Evolutionary conservation across 2,888 invertebrate species (phyloP).

Genomic region (Oligia fasciuncula): DNA sequence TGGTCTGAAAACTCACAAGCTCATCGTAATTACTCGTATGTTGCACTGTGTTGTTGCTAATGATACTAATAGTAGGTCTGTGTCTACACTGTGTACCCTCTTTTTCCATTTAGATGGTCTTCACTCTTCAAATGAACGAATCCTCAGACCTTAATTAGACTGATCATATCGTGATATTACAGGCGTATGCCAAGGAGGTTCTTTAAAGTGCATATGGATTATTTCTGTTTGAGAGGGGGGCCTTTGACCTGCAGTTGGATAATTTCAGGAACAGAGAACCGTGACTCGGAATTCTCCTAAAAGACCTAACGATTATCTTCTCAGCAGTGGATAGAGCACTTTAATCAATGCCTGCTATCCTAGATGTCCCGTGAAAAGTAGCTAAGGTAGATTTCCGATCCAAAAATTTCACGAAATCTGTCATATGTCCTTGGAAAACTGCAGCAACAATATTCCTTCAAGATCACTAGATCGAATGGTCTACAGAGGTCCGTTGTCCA

Average conservation of each 20-base stretch:
- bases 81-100: background rate
- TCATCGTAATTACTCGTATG: slow-evolving; percentile 17
- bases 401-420: background rate
- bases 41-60: slow-evolving; percentile 31
- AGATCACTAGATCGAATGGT: background rate
- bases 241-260: background rate
- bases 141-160: background rate
- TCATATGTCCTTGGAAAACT: background rate
- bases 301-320: background rate
- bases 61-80: slow-evolving; percentile 4
- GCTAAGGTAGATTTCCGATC: background rate
- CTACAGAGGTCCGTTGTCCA: background rate
- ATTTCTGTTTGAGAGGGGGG: background rate
- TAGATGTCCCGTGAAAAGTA: background rate
- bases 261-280: no score
- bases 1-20: slow-evolving; percentile 7
- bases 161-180: background rate
- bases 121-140: background rate
- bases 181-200: background rate
- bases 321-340: background rate
- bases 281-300: background rate
- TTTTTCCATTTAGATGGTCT: background rate
- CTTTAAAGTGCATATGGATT: background rate
- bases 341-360: background rate
- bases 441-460: no score